Conservation (phyloP, 2,113 vertebrate genomes). For the Rhineura floridana region DNA sequence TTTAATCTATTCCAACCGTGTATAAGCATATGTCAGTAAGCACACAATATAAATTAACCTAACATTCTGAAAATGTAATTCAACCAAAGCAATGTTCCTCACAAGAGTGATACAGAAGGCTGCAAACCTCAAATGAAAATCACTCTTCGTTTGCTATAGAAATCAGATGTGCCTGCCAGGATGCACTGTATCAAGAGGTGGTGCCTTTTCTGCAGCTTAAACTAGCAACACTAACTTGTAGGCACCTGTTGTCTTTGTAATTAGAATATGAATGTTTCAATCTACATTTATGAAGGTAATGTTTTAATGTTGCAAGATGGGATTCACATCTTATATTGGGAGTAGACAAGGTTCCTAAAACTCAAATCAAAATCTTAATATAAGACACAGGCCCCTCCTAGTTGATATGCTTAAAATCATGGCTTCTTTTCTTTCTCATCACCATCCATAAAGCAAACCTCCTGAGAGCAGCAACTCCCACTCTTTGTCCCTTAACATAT, state of each 20-base stretch:
- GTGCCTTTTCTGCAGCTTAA: neutral
- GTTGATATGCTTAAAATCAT: neutral
- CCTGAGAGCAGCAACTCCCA: neutral
- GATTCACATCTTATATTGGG: neutral
- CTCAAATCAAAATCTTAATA: neutral
- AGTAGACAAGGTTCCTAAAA: neutral
- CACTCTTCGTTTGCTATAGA: neutral
- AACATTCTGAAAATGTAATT: neutral
- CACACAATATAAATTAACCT: neutral
- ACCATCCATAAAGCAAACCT: neutral
- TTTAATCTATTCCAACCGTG: neutral
- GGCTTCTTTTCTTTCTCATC: neutral
- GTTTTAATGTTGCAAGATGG: neutral
- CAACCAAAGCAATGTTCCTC: neutral
- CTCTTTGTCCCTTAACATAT: neutral
- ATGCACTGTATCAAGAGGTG: neutral
- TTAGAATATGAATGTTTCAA: conserved; percentile 8
- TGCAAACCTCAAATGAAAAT: neutral
- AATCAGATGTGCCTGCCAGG: neutral
- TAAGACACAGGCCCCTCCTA: neutral
- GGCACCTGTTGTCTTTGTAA: neutral
- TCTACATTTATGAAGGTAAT: neutral
- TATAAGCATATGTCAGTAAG: neutral
- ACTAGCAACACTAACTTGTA: neutral
- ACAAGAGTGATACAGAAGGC: neutral